Evolutionary conservation across 2,888 invertebrate genomes (phyloP), one percentile per base, ranked within the genome.

Genomic region (Arctia plantaginis): DNA sequence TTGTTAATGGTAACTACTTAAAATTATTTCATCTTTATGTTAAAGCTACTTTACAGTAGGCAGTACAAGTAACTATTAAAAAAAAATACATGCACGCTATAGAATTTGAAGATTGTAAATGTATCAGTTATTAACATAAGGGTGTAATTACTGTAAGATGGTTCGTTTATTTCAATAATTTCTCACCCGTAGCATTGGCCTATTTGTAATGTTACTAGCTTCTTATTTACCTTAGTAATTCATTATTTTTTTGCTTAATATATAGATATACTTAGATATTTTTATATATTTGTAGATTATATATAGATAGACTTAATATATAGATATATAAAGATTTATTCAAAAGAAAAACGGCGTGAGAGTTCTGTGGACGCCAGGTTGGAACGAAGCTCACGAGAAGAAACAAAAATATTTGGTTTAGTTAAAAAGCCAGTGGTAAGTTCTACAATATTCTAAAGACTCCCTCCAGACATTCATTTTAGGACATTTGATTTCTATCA

Each of bases 1-100:
- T 86, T 84, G 85, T 86, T 87, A 86, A 85, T 78, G 78, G 75
- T 79, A 82, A 23, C 20, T 20, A 13, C 30, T 82, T 82, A 81
- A 82, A 81, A 73, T 71, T 39, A 73, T 80, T 80, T 73, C 67
- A 66, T 77, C 71, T 35, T 73, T 33, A 18, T 66, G 35, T 33
- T 62, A n/a, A 62, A 30, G 62, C 18, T 15, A 15, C 30, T 59
- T 59, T 30, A 30, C 59, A 27, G 27, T 30, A 30, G 30, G 62
- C 15, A 30, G 30, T 2, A 62, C 7, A 62, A 30, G 30, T 1
- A 30, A 6, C 27, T 30, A 13, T 15, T 1, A 1, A 15, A 62
- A 30, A 6, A 35, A 6, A 35, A 4, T 35, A 6, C 18, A 30
- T 15, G 4, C 8, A 47, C 6, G 18, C 15, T 4, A 47, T 0